Conservation (phyloP, 2,888 invertebrate species). For the Monopis laevigella region DNA sequence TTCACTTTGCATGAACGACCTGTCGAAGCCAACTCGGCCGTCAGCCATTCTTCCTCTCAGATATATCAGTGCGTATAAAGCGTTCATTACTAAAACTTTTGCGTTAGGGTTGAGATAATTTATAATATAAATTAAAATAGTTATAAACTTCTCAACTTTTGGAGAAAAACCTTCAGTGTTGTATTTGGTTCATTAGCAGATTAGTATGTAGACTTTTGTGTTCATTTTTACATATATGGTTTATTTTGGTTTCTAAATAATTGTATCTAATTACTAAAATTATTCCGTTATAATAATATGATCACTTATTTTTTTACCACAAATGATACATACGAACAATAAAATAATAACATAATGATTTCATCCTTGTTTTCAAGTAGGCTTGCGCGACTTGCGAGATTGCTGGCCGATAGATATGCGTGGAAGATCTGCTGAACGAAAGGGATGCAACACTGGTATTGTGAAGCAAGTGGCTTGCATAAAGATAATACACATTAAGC, state of each 20-base stretch:
- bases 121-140: too few relatives aligned
- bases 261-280: too few relatives aligned
- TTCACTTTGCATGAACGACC: constrained; percentile 22
- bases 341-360: background rate
- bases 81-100: constrained; percentile 54
- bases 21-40: constrained; percentile 30
- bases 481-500: constrained; percentile 65
- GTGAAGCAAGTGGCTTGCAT: constrained; percentile 64
- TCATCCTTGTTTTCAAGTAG: constrained; percentile 16
- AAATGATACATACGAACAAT: too few relatives aligned
- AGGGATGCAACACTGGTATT: constrained; percentile 51
- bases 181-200: too few relatives aligned
- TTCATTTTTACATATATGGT: too few relatives aligned
- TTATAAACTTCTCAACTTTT: too few relatives aligned
- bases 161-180: too few relatives aligned
- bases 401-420: constrained; percentile 54
- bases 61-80: constrained; percentile 59
- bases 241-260: too few relatives aligned
- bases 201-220: too few relatives aligned
- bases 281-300: too few relatives aligned
- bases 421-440: constrained; percentile 49
- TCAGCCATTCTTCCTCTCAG: constrained; percentile 42
- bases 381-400: constrained; percentile 43
- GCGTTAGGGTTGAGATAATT: constrained; percentile 29
- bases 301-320: too few relatives aligned